phyloP scores from a whole-genome alignment of 2,113 vertebrate species.

The Formicarius rufipectus region DNA sequence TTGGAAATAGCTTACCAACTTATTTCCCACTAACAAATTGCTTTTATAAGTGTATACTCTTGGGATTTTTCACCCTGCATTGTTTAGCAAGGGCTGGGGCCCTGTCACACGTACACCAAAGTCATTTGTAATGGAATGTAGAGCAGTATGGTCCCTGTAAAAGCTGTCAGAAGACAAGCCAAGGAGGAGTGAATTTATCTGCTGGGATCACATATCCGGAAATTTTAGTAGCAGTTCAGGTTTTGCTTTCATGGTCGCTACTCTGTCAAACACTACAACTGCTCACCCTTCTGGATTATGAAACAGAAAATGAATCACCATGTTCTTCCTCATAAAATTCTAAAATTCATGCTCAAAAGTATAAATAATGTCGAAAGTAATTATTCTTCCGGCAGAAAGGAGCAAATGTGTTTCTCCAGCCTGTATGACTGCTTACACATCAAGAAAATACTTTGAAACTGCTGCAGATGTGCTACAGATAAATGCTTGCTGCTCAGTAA shows the following conservation, averaged over 20 bases:
- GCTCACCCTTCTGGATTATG: neutral
- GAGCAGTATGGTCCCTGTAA: neutral
- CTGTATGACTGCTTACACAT: neutral
- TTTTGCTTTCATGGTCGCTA: neutral
- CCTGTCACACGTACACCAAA: neutral
- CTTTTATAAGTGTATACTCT: neutral
- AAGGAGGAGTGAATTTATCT: neutral
- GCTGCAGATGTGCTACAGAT: neutral
- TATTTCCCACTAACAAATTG: neutral
- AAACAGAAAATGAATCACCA: neutral
- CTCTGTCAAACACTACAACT: neutral
- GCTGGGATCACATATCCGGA: neutral
- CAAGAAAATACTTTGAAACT: neutral
- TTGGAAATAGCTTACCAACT: neutral
- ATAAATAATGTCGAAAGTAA: neutral
- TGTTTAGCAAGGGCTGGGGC: neutral
- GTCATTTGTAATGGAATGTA: neutral
- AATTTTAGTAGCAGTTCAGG: conserved; percentile 2
- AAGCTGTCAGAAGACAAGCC: neutral
- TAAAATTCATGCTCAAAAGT: neutral
- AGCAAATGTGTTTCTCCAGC: neutral
- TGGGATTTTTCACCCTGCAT: neutral
- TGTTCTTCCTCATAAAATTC: neutral
- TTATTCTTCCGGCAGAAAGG: neutral
- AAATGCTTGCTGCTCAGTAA: neutral